Evolutionary conservation across 2,888 invertebrate species (phyloP).

Genomic region (Caprella mutica): DNA sequence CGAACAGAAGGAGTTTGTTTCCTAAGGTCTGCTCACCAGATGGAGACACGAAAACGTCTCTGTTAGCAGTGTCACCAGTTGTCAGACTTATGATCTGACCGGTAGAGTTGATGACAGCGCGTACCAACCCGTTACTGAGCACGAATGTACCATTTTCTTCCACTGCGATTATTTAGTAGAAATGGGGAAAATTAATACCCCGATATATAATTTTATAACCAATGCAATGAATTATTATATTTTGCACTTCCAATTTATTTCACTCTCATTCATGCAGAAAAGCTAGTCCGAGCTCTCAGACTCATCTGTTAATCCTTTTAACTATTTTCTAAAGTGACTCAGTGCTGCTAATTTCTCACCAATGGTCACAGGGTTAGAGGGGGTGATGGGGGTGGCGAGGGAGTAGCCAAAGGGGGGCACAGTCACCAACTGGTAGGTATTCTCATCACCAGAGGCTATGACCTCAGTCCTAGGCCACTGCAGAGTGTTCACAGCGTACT

Average conservation of each 20-base stretch:
- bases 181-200: too few species aligned
- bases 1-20: conserved; percentile 44
- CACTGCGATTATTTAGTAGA: too few species aligned
- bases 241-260: too few species aligned
- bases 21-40: conserved; percentile 12
- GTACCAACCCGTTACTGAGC: conserved; percentile 17
- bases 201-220: too few species aligned
- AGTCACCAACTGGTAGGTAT: conserved; percentile 8
- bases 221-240: too few species aligned
- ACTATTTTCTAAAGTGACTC: too few species aligned
- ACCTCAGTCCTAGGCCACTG: conserved; percentile 25
- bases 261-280: too few species aligned
- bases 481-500: conserved; percentile 21
- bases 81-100: conserved; percentile 21
- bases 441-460: background rate
- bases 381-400: background rate
- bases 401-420: conserved; percentile 13
- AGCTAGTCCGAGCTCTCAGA: too few species aligned
- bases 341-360: too few species aligned
- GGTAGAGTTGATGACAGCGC: conserved; percentile 9
- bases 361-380: conserved; percentile 10
- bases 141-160: conserved; percentile 5
- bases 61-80: conserved; percentile 8
- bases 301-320: too few species aligned
- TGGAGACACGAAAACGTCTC: conserved; percentile 17